phyloP scores from a whole-genome alignment of 2,113 vertebrate species.

The Chaetura pelagica region DNA sequence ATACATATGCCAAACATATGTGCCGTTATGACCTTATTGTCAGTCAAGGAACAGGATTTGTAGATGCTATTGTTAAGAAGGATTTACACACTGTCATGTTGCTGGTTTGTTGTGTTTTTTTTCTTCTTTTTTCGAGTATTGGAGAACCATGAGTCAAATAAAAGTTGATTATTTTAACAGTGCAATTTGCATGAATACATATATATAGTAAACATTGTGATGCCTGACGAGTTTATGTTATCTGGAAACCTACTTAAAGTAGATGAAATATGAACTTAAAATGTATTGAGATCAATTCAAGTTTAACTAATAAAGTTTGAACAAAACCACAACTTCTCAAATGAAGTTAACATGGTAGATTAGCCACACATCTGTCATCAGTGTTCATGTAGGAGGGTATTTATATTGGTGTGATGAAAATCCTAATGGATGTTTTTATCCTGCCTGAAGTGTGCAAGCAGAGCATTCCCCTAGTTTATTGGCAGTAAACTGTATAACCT shows the following conservation, averaged over 20 bases:
- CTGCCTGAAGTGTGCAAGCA: slow-evolving; percentile 56
- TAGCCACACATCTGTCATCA: slow-evolving; percentile 78
- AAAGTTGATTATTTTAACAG: slow-evolving; percentile 78
- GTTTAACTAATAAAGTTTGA: slow-evolving; percentile 82
- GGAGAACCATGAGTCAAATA: slow-evolving; percentile 57
- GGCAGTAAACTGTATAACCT: slow-evolving; percentile 63
- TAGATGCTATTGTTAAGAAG: slow-evolving; percentile 67
- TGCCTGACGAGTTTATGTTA: slow-evolving; percentile 61
- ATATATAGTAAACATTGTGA: slow-evolving; percentile 15
- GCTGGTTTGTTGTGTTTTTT: slow-evolving; percentile 9
- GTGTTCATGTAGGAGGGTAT: slow-evolving; percentile 64
- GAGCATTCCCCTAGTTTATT: slow-evolving; percentile 62
- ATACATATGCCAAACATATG: slow-evolving; percentile 77
- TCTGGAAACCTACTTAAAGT: slow-evolving; percentile 78
- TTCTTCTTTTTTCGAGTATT: slow-evolving; percentile 49
- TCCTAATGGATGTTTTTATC: slow-evolving; percentile 70
- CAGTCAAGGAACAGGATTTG: slow-evolving; percentile 67
- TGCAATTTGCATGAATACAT: slow-evolving; percentile 64
- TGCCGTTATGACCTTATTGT: slow-evolving; percentile 73
- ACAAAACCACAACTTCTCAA: slow-evolving; percentile 80
- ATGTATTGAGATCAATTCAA: slow-evolving; percentile 73
- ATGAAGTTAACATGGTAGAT: slow-evolving; percentile 79
- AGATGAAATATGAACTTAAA: slow-evolving; percentile 75
- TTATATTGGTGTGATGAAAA: slow-evolving; percentile 77
- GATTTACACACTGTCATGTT: slow-evolving; percentile 74